Evolutionary conservation across 2,797 vertebrate genomes (phyloP).

Genomic region (Sebastiscus albofasciatus): DNA sequence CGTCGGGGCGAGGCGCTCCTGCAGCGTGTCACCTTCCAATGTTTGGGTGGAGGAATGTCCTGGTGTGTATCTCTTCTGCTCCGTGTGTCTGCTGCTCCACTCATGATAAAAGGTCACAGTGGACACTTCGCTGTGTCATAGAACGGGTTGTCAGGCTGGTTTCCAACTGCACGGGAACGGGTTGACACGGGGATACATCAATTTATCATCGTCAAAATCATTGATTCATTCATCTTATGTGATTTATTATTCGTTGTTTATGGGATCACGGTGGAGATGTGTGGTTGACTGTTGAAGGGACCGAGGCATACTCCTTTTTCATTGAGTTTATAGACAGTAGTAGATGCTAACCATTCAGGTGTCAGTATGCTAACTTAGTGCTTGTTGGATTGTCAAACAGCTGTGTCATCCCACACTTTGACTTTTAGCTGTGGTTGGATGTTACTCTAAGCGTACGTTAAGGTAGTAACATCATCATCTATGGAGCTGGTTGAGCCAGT

Average conservation of each 20-base stretch:
- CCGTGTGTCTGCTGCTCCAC: constrained; percentile 66
- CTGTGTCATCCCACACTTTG: background rate
- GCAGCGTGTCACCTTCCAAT: constrained; percentile 80
- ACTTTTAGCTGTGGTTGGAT: too few species aligned
- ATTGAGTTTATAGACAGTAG: background rate
- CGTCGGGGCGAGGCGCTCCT: constrained; percentile 72
- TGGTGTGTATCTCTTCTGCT: constrained; percentile 77
- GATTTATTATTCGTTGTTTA: background rate
- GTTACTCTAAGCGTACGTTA: too few species aligned
- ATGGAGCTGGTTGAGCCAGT: background rate
- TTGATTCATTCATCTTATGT: background rate
- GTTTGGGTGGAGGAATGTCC: constrained; percentile 84
- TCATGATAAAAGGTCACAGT: constrained; percentile 31
- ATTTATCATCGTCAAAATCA: background rate
- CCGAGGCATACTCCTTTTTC: too few species aligned
- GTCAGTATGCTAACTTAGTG: background rate
- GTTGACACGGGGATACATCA: background rate
- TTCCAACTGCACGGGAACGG: background rate
- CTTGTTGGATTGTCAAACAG: too few species aligned
- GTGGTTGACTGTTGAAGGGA: background rate
- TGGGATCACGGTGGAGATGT: background rate
- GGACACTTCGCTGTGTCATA: constrained; percentile 23
- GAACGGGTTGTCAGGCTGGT: background rate
- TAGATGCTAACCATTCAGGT: background rate
- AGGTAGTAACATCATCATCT: background rate